Conservation (phyloP, 2,888 invertebrate genomes). For the Lydus trimaculatus region DNA sequence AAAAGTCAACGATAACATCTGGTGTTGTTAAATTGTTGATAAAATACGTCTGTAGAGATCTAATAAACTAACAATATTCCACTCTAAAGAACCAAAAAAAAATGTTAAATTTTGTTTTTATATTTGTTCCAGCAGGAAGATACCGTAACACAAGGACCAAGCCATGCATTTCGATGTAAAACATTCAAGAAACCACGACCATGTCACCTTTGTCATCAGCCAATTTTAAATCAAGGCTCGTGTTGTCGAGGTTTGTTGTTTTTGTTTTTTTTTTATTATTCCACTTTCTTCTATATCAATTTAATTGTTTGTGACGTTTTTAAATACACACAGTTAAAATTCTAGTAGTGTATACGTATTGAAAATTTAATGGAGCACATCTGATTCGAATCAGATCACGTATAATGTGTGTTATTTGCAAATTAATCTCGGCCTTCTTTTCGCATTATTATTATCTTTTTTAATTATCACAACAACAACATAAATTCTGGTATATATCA, state of each 20-base stretch:
- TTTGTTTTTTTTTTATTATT: conserved; percentile 15
- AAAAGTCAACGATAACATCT: not conserved
- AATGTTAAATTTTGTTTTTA: not conserved
- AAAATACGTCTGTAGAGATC: not conserved
- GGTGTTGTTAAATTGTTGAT: conserved; percentile 2
- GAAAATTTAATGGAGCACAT: not conserved
- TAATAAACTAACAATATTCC: not conserved
- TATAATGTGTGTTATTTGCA: not conserved
- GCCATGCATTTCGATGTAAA: conserved; percentile 78
- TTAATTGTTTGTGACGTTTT: not conserved
- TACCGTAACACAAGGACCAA: conserved; percentile 68
- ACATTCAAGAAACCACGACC: conserved; percentile 77
- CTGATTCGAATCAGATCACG: not conserved
- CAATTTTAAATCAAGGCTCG: conserved; percentile 76
- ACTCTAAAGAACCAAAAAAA: too few relatives aligned
- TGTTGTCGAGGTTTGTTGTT: conserved; percentile 75
- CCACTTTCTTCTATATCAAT: not conserved
- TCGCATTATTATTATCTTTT: conserved; percentile 1
- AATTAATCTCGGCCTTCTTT: conserved; percentile 1
- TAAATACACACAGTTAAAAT: not conserved
- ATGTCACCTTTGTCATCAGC: conserved; percentile 82
- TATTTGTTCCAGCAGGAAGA: conserved; percentile 71
- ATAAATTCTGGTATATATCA: not conserved
- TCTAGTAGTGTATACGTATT: not conserved
- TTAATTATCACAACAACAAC: conserved; percentile 6